Evolutionary conservation across 2,888 invertebrate genomes (phyloP).

Genomic region (Spodoptera picta): DNA sequence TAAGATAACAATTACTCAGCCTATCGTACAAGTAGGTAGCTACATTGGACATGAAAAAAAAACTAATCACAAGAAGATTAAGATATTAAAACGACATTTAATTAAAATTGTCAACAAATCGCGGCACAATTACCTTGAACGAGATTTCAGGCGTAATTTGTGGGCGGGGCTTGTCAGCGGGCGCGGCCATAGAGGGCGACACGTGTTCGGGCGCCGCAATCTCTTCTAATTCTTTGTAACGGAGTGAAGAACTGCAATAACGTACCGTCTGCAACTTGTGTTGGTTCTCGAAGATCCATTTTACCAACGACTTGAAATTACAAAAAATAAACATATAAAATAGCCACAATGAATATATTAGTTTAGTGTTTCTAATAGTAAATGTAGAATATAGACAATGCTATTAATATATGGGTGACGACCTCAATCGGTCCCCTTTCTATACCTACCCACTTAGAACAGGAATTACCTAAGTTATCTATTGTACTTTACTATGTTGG

Average conservation of each 20-base stretch:
- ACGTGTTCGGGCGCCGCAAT: constrained; percentile 67
- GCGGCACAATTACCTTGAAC: constrained; percentile 86
- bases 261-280: constrained; percentile 91
- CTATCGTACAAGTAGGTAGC: not conserved
- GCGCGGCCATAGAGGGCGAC: constrained; percentile 58
- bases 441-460: constrained; percentile 2
- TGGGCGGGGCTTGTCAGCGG: constrained; percentile 70
- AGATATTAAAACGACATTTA: constrained; percentile 45
- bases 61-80: constrained; percentile 12
- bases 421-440: constrained; percentile 13
- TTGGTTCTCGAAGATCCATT: constrained; percentile 92
- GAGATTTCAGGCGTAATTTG: constrained; percentile 80
- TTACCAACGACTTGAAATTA: constrained; percentile 86
- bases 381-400: constrained; percentile 17
- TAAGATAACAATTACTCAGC: not conserved
- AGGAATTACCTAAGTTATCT: not conserved
- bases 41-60: constrained; percentile 6
- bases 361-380: constrained; percentile 9
- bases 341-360: constrained; percentile 18
- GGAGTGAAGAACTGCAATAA: constrained; percentile 87
- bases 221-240: constrained; percentile 86
- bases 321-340: constrained; percentile 9
- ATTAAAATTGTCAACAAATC: constrained; percentile 15
- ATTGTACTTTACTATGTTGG: no score
- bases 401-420: constrained; percentile 13